A percentile compares a stretch with the other conserved stretches of the same genome.
phyloP scores from a whole-genome alignment of 2,888 invertebrate species.

The Thalpophila matura region DNA sequence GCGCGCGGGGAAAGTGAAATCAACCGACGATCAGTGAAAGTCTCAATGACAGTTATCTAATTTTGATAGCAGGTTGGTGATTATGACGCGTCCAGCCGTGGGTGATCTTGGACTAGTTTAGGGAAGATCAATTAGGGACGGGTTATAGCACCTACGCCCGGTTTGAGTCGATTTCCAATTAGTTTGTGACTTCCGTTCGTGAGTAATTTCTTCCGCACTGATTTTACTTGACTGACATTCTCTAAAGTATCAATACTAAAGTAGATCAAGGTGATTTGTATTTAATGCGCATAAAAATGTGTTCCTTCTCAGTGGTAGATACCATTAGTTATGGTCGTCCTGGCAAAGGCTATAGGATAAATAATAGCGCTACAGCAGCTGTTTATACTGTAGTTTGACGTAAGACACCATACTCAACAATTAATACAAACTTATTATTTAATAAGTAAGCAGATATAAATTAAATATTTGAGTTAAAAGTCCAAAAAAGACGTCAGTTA shows the following conservation, averaged over 20 bases:
- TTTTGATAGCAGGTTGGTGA: conserved; percentile 76
- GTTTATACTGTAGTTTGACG: conserved; percentile 21
- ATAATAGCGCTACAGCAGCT: conserved; percentile 9
- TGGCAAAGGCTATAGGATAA: neutral
- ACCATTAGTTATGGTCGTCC: conserved; percentile 4
- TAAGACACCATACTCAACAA: conserved; percentile 10
- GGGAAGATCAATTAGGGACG: conserved; percentile 44
- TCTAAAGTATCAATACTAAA: conserved; percentile 10
- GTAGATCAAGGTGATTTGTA: conserved; percentile 38
- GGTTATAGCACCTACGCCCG: conserved; percentile 10
- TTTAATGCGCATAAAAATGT: conserved; percentile 10
- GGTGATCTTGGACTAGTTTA: conserved; percentile 52
- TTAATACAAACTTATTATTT: conserved; percentile 3
- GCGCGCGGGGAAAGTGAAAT: conserved; percentile 83
- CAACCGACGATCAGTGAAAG: conserved; percentile 85
- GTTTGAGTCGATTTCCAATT: conserved; percentile 31
- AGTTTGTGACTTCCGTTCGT: conserved; percentile 17
- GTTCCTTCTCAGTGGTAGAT: neutral
- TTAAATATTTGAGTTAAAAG: neutral
- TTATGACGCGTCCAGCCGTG: conserved; percentile 45
- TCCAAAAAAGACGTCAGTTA: neutral
- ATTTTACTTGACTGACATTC: conserved; percentile 26
- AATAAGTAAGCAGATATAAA: neutral
- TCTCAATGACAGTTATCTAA: conserved; percentile 84
- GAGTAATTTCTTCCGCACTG: conserved; percentile 20